These are phyloP conservation scores for Tenthredo distinguenda DNA, from an alignment of 2,888 invertebrate species.

Conservation along the genomic window DNA sequence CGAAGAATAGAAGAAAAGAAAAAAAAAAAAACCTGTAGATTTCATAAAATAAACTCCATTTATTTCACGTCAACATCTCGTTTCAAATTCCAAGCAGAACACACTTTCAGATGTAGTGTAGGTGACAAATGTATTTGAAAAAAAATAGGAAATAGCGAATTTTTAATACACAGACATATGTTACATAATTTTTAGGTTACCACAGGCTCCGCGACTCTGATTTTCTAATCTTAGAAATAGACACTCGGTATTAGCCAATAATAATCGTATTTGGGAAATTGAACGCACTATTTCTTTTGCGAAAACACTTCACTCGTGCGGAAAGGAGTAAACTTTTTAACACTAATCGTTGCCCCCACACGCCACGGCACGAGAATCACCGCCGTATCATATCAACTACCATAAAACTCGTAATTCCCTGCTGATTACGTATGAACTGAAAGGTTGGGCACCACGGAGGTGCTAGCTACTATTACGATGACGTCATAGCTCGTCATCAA, in stretches of 20 bases:
- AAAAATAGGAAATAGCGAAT: neutral
- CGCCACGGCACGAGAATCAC: neutral
- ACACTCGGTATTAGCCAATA: neutral
- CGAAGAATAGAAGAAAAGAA: neutral
- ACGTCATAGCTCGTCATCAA: constrained; percentile 50
- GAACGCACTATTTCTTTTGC: constrained; percentile 1
- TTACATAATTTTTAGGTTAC: constrained; percentile 27
- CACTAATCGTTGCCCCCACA: neutral
- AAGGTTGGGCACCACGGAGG: constrained; percentile 37
- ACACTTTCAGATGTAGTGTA: neutral
- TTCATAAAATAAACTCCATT: neutral
- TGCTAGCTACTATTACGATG: constrained; percentile 33
- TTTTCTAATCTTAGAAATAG: neutral
- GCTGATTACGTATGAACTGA: neutral
- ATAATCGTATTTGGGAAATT: neutral
- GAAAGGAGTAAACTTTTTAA: neutral
- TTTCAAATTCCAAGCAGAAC: neutral
- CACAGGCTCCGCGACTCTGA: neutral
- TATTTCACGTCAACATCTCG: neutral
- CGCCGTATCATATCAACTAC: neutral
- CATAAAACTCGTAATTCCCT: neutral
- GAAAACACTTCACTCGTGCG: neutral
- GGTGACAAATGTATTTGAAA: neutral
- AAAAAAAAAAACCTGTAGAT: constrained; percentile 9
- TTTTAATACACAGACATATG: neutral